A percentile compares a stretch with the other conserved stretches of the same genome.
Evolutionary conservation across 1,140 invertebrate species (phyloP).

Genomic region (Drosophila setifemur): DNA sequence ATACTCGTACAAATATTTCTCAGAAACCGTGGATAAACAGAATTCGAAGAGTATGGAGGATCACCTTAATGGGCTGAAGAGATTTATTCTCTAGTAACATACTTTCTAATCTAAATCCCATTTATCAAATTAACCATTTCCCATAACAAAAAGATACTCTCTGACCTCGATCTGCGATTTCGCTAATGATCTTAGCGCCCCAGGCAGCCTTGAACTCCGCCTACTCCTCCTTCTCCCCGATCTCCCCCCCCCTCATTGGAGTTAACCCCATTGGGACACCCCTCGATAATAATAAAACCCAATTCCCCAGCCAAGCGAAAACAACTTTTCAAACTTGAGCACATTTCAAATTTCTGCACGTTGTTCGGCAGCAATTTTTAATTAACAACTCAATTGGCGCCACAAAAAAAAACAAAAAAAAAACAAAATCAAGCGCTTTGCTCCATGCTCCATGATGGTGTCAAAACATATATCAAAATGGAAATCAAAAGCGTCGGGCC

Average conservation of each 20-base stretch:
- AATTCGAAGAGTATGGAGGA: too few species aligned
- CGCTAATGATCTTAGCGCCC: constrained; percentile 38
- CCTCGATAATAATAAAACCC: too few species aligned
- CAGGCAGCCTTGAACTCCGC: constrained; percentile 42
- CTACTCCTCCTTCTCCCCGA: neutral
- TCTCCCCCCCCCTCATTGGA: neutral
- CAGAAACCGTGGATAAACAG: too few species aligned
- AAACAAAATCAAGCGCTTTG: constrained; percentile 10
- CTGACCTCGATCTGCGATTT: constrained; percentile 30
- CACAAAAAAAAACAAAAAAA: constrained; percentile 15
- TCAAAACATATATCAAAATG: constrained; percentile 78
- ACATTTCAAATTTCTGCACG: constrained; percentile 56
- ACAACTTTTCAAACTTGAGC: constrained; percentile 18
- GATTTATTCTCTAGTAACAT: too few species aligned
- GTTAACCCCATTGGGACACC: too few species aligned
- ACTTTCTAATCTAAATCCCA: constrained; percentile 9
- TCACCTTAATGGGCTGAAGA: too few species aligned
- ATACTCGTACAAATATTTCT: too few species aligned
- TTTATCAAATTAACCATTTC: constrained; percentile 16
- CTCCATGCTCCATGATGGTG: constrained; percentile 47
- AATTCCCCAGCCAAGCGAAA: constrained; percentile 1
- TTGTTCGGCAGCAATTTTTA: constrained; percentile 53
- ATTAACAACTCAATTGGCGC: constrained; percentile 77
- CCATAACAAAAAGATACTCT: neutral
- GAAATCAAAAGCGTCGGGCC: constrained; percentile 61